phyloP scores from a whole-genome alignment of 1,140 invertebrate genomes.

The Papilio xuthus region DNA sequence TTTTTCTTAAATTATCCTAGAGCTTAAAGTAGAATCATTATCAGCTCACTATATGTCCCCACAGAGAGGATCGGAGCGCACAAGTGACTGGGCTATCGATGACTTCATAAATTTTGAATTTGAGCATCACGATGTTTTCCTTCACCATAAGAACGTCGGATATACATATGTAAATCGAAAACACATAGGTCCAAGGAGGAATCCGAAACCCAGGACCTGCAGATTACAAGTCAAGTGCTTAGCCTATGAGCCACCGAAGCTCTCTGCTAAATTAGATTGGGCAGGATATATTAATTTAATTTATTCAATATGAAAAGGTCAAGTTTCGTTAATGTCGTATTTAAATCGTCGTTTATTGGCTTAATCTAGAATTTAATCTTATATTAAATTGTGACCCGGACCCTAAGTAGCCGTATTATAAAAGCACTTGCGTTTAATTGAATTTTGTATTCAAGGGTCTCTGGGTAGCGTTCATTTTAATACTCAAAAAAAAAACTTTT shows the following conservation, averaged over 20 bases:
- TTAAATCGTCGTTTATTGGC: constrained; percentile 24
- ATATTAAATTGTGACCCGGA: constrained; percentile 17
- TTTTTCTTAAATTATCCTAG: not conserved
- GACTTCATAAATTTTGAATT: no score
- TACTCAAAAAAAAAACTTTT: not conserved
- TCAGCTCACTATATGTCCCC: no score
- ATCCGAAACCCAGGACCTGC: no score
- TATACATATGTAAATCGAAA: no score
- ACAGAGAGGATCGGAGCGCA: no score
- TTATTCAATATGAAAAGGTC: constrained; percentile 26
- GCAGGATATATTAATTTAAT: constrained; percentile 4
- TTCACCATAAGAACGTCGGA: no score
- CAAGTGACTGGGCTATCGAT: no score
- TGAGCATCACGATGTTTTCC: no score
- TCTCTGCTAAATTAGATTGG: no score
- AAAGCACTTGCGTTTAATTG: constrained; percentile 24
- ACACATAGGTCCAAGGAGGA: no score
- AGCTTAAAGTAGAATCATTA: not conserved
- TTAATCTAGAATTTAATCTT: constrained; percentile 33
- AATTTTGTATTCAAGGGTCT: constrained; percentile 10
- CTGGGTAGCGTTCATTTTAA: not conserved
- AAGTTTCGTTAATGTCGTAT: constrained; percentile 25
- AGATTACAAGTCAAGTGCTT: no score
- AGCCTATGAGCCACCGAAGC: no score
- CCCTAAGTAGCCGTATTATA: constrained; percentile 14